Percentiles rank a stretch among this genome's conserved stretches.
These are phyloP conservation scores for Melinopterus prodromus DNA, from an alignment of 2,888 invertebrate species.

Conservation along the genomic window DNA sequence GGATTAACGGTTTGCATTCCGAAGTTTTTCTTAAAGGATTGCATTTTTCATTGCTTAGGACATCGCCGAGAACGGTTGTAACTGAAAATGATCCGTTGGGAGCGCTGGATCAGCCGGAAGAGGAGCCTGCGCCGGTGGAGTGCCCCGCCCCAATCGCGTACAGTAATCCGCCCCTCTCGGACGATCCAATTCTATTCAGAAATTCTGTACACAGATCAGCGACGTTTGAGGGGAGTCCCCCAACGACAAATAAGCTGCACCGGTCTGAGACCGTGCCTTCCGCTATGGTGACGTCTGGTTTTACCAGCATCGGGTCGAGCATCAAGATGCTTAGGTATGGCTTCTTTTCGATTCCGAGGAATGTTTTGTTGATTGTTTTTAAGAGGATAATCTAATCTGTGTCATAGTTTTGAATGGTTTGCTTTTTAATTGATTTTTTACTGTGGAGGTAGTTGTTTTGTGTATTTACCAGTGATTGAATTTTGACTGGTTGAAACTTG, in stretches of 20 bases:
- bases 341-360: background rate
- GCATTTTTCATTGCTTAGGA: constrained; percentile 56
- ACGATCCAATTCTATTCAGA: constrained; percentile 74
- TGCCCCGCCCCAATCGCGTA: constrained; percentile 52
- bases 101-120: constrained; percentile 67
- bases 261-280: constrained; percentile 80
- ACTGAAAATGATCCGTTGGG: constrained; percentile 93
- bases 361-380: background rate
- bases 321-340: constrained; percentile 72
- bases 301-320: constrained; percentile 82
- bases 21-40: too few species aligned
- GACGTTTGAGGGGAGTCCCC: constrained; percentile 64
- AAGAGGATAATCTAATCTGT: background rate
- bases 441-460: background rate
- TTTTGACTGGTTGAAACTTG: too few species aligned
- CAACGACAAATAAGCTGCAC: constrained; percentile 65
- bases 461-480: background rate
- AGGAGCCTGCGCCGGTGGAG: constrained; percentile 52
- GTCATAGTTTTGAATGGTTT: background rate
- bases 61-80: constrained; percentile 83
- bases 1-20: too few species aligned
- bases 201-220: constrained; percentile 63
- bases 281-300: constrained; percentile 76
- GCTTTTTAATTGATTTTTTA: background rate
- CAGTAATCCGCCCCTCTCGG: constrained; percentile 61